Conservation (phyloP, 2,888 invertebrate species). For the Encarsia formosa region DNA sequence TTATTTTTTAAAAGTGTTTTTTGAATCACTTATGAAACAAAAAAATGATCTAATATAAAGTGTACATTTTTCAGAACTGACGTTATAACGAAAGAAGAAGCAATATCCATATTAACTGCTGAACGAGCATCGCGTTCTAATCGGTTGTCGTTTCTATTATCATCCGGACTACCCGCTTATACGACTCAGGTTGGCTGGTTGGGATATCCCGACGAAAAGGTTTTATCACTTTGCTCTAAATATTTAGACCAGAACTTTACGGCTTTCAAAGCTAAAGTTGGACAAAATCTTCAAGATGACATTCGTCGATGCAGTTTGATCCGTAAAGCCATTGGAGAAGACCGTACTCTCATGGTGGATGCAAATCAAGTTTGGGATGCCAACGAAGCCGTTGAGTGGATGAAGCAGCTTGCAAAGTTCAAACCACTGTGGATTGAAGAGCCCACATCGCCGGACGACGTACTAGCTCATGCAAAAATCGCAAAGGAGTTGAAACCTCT, state of each 20-base stretch:
- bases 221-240: slow-evolving; percentile 66
- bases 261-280: slow-evolving; percentile 89
- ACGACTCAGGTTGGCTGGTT: slow-evolving; percentile 89
- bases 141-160: slow-evolving; percentile 61
- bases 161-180: slow-evolving; percentile 78
- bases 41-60: too few species aligned
- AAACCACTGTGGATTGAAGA: slow-evolving; percentile 88
- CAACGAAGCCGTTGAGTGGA: slow-evolving; percentile 71
- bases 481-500: slow-evolving; percentile 68
- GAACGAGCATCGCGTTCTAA: slow-evolving; percentile 58
- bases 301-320: slow-evolving; percentile 68
- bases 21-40: too few species aligned
- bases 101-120: slow-evolving; percentile 64
- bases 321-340: slow-evolving; percentile 70
- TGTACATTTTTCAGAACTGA: slow-evolving; percentile 75
- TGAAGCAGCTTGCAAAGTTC: slow-evolving; percentile 69
- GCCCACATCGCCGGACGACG: slow-evolving; percentile 87
- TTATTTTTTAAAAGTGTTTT: background rate
- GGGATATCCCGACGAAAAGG: slow-evolving; percentile 76
- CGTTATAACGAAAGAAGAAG: slow-evolving; percentile 78
- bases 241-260: slow-evolving; percentile 73
- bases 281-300: slow-evolving; percentile 73
- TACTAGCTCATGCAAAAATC: slow-evolving; percentile 80
- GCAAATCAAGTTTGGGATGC: slow-evolving; percentile 90
- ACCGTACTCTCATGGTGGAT: slow-evolving; percentile 79